phyloP scores from a whole-genome alignment of 2,113 vertebrate genomes.

The Callopanchax toddi region DNA sequence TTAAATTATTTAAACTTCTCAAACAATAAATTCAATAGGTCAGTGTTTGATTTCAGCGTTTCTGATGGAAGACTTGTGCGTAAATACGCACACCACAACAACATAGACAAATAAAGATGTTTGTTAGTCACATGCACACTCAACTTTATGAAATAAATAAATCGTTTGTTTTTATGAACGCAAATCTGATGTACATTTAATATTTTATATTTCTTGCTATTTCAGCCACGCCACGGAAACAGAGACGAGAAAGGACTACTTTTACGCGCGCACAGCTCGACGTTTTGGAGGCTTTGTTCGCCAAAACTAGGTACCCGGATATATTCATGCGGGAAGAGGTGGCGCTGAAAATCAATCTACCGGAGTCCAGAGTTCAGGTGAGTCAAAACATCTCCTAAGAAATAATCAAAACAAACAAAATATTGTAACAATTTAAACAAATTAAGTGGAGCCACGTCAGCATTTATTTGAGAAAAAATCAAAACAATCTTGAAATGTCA shows the following conservation, averaged over 20 bases:
- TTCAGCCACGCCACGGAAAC: slow-evolving; percentile 95
- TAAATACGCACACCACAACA: slow-evolving; percentile 36
- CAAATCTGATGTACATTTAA: background rate
- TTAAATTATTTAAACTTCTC: background rate
- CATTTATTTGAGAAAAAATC: no score
- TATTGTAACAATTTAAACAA: background rate
- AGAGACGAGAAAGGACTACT: slow-evolving; percentile 94
- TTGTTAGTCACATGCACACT: background rate
- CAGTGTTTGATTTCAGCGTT: slow-evolving; percentile 14
- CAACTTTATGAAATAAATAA: background rate
- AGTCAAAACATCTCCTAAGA: slow-evolving; percentile 23
- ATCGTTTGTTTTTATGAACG: background rate
- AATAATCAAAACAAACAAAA: background rate
- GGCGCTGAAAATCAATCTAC: slow-evolving; percentile 97
- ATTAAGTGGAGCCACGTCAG: no score
- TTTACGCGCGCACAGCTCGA: slow-evolving; percentile 97
- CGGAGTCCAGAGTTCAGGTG: slow-evolving; percentile 95
- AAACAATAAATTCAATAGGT: slow-evolving; percentile 10
- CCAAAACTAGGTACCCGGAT: slow-evolving; percentile 97
- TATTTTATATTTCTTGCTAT: slow-evolving; percentile 36
- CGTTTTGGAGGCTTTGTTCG: slow-evolving; percentile 94
- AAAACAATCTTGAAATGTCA: no score
- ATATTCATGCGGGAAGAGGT: slow-evolving; percentile 99
- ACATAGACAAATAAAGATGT: background rate
- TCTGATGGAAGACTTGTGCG: slow-evolving; percentile 10